A percentile compares a stretch with the other conserved stretches of the same genome.
Evolutionary conservation across 2,797 vertebrate genomes (phyloP).

Genomic region (Syndactyla subalaris): DNA sequence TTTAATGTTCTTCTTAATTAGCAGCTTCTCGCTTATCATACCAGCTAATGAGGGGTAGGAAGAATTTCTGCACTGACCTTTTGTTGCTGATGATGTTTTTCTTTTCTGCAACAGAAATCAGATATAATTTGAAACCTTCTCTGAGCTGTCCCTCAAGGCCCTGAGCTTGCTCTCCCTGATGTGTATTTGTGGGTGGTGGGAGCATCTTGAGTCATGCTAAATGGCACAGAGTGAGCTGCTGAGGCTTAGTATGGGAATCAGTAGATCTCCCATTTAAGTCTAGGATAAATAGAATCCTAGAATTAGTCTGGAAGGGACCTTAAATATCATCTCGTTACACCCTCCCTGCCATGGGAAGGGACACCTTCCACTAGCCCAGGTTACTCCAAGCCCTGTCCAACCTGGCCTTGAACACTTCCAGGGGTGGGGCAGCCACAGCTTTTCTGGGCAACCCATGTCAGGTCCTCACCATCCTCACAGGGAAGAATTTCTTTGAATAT

Average conservation of each 20-base stretch:
- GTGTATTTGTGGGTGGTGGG: background rate
- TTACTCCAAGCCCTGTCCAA: fast-evolving
- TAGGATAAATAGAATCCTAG: background rate
- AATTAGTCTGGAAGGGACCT: background rate
- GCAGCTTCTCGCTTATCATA: background rate
- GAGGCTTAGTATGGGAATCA: background rate
- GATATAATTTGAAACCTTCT: background rate
- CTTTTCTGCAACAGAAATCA: background rate
- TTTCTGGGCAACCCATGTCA: fast-evolving
- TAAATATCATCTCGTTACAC: background rate
- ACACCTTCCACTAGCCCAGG: fast-evolving
- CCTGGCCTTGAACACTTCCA: background rate
- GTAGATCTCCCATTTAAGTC: background rate
- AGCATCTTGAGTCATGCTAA: background rate
- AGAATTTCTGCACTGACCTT: conserved; percentile 8
- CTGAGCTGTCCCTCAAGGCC: background rate
- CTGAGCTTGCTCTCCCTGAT: background rate
- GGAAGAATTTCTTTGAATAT: background rate
- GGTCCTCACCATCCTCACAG: fast-evolving
- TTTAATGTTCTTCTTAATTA: background rate
- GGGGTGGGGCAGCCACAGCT: background rate
- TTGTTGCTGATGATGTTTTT: background rate
- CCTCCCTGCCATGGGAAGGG: background rate
- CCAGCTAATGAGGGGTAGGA: background rate
- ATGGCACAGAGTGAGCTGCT: background rate